Evolutionary conservation across 64 coral and sea anemone genomes (phyloP), one percentile per base, ranked within the genome.

Genomic region (Hydrozoanthus tunicans): DNA sequence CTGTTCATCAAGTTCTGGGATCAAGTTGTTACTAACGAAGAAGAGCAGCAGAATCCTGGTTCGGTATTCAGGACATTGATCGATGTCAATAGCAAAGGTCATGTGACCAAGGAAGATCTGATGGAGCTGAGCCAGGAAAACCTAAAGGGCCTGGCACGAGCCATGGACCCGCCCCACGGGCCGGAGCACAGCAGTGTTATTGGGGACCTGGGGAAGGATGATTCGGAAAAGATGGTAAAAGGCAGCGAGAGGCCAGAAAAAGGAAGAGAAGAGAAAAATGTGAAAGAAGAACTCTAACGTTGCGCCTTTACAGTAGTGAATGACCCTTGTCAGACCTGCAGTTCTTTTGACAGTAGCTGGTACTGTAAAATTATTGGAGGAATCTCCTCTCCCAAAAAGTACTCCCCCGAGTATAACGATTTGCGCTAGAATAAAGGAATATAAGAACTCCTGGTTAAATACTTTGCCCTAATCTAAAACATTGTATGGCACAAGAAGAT

Each of bases 121-220:
- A 27, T 86, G 75, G 25, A 86, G 6, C 61, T 99, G 57, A 7
- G 85, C 43, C 86, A 57, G 63, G 92, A 96, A 23, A 92, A 85
- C 60, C 66, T 99, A 9, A 99, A 96, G 56, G 77, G 76, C 26
- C 67, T 99, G n/a, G 97, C 94, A 13, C 89, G 94, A 4, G 62
- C 83, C 14, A 86, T 99, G 79, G 97, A 99, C 70, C 82, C 83
- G 51, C 97, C 97, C 8, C 97, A 99, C 65, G 97, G 97, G 0
- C 97, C 97, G 0, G 73, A 81, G 15, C 11, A 59, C n/a, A 88
- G 84, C 66, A 60, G 5, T 27, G 0, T 59, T 5, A 5, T 11
- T 3, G 25, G 10, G 17, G 53, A 27, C 8, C 64, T 14, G 53
- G 51, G 20, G 3, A 14, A 70, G 6, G 43, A 54, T 57, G 83